A percentile compares a stretch with the other conserved stretches of the same genome.
phyloP scores from a whole-genome alignment of 2,113 vertebrate genomes.

The Salvator merianae region DNA sequence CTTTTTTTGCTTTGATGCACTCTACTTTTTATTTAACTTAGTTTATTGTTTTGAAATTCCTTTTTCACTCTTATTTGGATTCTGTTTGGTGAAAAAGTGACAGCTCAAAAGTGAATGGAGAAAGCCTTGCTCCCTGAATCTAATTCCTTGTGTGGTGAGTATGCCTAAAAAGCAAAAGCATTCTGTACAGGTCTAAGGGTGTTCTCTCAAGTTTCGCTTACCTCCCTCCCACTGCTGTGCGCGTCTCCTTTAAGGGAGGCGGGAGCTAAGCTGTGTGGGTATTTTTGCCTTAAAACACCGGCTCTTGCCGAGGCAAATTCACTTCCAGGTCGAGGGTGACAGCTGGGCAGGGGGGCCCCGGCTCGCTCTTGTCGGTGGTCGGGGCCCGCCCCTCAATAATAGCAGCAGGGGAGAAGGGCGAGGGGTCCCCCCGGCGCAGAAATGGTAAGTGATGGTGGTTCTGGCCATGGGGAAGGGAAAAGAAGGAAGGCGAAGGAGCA shows the following conservation, averaged over 20 bases:
- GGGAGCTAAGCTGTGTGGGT: background rate
- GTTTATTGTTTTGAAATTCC: background rate
- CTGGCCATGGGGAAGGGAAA: background rate
- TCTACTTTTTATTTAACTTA: background rate
- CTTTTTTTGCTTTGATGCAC: background rate
- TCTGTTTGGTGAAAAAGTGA: background rate
- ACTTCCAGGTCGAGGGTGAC: conserved; percentile 59
- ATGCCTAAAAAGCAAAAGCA: background rate
- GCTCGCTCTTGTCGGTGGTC: background rate
- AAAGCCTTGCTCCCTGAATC: background rate
- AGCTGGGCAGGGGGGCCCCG: conserved; percentile 12
- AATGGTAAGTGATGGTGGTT: conserved; percentile 15
- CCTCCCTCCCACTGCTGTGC: background rate
- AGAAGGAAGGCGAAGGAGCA: background rate
- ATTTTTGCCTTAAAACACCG: conserved; percentile 1
- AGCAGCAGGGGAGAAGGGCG: background rate
- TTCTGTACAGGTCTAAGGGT: background rate
- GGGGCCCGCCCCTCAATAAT: conserved; percentile 6
- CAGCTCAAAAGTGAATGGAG: background rate
- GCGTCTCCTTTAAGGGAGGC: conserved; percentile 67
- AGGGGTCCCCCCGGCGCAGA: background rate
- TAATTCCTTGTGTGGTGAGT: background rate
- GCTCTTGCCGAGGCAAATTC: conserved; percentile 13
- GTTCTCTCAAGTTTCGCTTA: no score
- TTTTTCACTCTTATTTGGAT: background rate